Conservation (phyloP, 2,888 invertebrate genomes). For the Clanis bilineata region DNA sequence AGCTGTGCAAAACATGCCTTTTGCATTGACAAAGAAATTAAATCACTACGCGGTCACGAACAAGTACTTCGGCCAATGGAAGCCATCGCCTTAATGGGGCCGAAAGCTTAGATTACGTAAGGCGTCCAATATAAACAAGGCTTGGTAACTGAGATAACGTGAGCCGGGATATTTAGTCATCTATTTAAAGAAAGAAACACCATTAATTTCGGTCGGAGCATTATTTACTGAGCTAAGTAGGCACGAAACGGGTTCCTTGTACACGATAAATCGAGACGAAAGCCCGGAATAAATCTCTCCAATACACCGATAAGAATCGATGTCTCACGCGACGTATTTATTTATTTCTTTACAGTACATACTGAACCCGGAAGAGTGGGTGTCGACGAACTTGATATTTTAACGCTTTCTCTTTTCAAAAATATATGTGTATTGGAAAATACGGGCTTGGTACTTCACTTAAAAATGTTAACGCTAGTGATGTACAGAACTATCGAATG, state of each 20-base stretch:
- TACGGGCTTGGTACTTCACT: background rate
- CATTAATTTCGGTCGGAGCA: conserved; percentile 73
- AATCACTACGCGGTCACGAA: conserved; percentile 23
- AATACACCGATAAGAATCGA: conserved; percentile 78
- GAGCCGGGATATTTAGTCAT: conserved; percentile 76
- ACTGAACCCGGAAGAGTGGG: conserved; percentile 65
- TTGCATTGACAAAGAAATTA: conserved; percentile 25
- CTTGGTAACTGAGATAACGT: conserved; percentile 68
- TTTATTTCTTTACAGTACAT: conserved; percentile 61
- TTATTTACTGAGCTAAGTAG: conserved; percentile 79
- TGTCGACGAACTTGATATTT: conserved; percentile 54
- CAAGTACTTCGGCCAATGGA: conserved; percentile 30
- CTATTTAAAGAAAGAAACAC: conserved; percentile 77
- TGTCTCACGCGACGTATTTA: conserved; percentile 77
- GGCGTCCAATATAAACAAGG: conserved; percentile 64
- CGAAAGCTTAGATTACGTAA: conserved; percentile 72
- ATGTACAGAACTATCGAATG: conserved; percentile 1
- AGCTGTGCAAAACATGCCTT: background rate
- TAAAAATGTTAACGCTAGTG: background rate
- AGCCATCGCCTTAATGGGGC: conserved; percentile 57
- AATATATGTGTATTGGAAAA: conserved; percentile 7
- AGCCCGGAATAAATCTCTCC: conserved; percentile 75
- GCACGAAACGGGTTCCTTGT: conserved; percentile 77
- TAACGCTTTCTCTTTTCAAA: conserved; percentile 54
- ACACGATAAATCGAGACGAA: conserved; percentile 74